These are phyloP conservation scores for Phasianus colchicus DNA, from an alignment of 2,113 vertebrate species.

Conservation along the genomic window DNA sequence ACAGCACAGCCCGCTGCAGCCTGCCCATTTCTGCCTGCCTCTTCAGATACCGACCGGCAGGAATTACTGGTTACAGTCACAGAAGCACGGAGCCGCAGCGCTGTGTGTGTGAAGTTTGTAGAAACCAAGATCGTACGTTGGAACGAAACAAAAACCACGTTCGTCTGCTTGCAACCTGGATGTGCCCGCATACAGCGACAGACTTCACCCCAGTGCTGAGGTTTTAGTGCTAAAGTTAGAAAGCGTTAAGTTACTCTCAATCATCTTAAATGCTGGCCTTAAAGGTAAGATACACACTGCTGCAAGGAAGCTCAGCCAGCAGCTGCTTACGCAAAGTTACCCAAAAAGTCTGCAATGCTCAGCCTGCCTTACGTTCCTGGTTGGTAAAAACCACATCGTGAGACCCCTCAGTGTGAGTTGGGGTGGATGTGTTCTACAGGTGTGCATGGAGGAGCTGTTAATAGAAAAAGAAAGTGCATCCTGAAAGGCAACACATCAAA, in stretches of 20 bases:
- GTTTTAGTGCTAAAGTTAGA: neutral
- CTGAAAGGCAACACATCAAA: neutral
- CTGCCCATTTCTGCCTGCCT: no score
- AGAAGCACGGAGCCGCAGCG: neutral
- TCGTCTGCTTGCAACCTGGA: neutral
- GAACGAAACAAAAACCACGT: neutral
- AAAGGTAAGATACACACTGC: neutral
- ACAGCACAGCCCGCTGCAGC: no score
- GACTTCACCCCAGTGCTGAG: neutral
- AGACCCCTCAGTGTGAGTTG: neutral
- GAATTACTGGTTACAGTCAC: rapidly evolving
- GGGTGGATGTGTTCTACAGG: neutral
- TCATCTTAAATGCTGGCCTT: neutral
- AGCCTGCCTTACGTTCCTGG: neutral
- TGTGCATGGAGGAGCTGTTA: neutral
- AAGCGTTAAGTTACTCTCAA: neutral
- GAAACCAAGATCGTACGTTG: neutral
- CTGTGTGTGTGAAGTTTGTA: neutral
- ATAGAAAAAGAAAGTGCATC: neutral
- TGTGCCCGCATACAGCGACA: neutral
- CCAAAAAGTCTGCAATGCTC: neutral
- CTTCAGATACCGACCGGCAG: no score
- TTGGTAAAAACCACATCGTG: neutral
- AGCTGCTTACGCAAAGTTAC: neutral
- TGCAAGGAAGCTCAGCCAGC: neutral